Base-by-base conservation (phyloP, 2,888 invertebrate species). In the Hypercompe scribonia region DNA sequence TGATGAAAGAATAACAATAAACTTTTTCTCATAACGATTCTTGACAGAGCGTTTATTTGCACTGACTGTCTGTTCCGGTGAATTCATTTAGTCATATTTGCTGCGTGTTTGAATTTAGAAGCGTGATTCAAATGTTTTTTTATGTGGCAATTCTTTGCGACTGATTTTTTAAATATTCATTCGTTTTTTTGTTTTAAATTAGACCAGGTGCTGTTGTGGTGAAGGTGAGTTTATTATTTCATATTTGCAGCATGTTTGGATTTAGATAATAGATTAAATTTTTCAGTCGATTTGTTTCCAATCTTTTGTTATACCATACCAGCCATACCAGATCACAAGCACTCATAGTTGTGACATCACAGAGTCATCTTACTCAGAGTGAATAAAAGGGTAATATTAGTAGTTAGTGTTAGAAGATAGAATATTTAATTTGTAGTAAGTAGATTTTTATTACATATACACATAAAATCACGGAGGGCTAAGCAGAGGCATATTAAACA, bases 11-110 rank as follows among this genome's bases (percentile, higher is more conserved):
- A 33, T 54, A 73, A 81, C 72, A 82, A 82, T 78, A 78, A 77
- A 74, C 31, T 63, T 79, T 76, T 75, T 81, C 50, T 82, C 77
- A 81, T 82, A 81, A 78, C 78, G 42, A 73, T 73, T 81, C 13
- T 36, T 11, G 77, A 79, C 78, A n/a, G 50, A 69, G 66, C 65
- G 67, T 58, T 80, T 74, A 77, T 75, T 73, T 70, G 68, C 54
- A 42, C 28, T 65, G 64, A 63, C 72, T 68, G 63, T 64, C 72
- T 58, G 66, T 50, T 36, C 58, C 54, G 28, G 58, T 31, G 68
- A 73, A 65, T 68, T 70, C 68, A 68, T 73, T 65, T 65, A 65
- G 42, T 70, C 33, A 69, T 34, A n/a, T 77, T 70, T 79, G 33
- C 42, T 10, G 66, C 66, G 28, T 66, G 61, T 67, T 67, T 71